Evolutionary conservation across 2,888 invertebrate species (phyloP), one percentile per base, ranked within the genome.

Genomic region (Theodoxus fluviatilis): DNA sequence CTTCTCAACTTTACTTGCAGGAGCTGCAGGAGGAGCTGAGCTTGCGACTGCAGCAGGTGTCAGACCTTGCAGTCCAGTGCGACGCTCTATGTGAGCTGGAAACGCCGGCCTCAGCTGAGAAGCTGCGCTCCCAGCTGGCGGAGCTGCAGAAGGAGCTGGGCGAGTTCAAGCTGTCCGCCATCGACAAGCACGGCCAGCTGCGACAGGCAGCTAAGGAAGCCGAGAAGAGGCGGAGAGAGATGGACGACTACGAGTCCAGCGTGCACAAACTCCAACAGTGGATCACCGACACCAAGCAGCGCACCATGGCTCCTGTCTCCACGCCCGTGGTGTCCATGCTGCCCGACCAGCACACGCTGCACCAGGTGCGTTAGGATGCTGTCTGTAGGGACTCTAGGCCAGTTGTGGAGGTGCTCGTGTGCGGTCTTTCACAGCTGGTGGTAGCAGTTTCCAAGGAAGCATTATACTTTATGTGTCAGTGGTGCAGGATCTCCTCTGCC

Each of bases 61-160:
- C 83, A 7, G 85, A 85, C 71, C 76, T 85, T 40, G 81, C 80
- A 4, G 78, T 85, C 6, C 82, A 82, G 73, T 85, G 83, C 77
- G 84, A 84, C 67, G 76, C 74, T 47, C 71, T 85, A 15, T 79
- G 80, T 74, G 81, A 80, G 38, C 68, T 76, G 55, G 84, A 82
- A 66, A 69, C 77, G 0, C 80, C 81, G 0, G 74, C 74, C 4
- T 70, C 75, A 28, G 81, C 80, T 0, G 81, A 83, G 67, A 78
- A 76, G 66, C 74, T 85, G 43, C 75, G 79, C 25, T 74, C 75
- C 9, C 79, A 80, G 67, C 78, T 86, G 49, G 78, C 79, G 15
- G 75, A 69, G 2, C 75, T 85, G 15, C 81, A 82, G 70, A 76
- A 73, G n/a, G 76, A 78, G 59, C 76, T 83, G 0, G 78, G 79